Evolutionary conservation across 2,113 vertebrate genomes (phyloP).

Genomic region (Cricetomys ansorgei): DNA sequence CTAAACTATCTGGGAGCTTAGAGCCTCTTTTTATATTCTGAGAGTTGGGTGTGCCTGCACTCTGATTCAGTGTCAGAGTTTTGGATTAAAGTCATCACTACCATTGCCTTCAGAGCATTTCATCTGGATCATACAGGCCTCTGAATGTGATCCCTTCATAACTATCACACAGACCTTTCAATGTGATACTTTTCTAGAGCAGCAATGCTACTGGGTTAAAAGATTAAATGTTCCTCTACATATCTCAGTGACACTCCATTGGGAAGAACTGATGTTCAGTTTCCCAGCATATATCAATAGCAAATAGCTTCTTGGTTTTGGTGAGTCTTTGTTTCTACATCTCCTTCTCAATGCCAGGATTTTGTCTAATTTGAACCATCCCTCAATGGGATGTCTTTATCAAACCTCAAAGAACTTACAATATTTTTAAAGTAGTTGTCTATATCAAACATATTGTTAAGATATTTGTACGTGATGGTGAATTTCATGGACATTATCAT

Average conservation of each 20-base stretch:
- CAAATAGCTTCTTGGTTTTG: not conserved
- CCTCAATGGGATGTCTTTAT: not conserved
- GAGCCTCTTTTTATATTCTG: too few relatives aligned
- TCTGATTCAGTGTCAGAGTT: too few relatives aligned
- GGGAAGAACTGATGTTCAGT: not conserved
- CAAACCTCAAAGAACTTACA: not conserved
- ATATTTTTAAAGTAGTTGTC: not conserved
- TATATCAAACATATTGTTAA: not conserved
- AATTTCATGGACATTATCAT: not conserved
- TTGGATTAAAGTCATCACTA: too few relatives aligned
- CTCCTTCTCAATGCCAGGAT: not conserved
- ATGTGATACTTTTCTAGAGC: too few relatives aligned
- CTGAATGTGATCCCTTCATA: too few relatives aligned
- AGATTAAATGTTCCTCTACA: too few relatives aligned
- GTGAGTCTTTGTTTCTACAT: not conserved
- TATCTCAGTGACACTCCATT: not conserved
- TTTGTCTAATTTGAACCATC: not conserved
- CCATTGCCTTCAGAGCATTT: too few relatives aligned
- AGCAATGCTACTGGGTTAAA: too few relatives aligned
- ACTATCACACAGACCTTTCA: too few relatives aligned
- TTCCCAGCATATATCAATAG: not conserved
- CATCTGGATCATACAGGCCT: too few relatives aligned
- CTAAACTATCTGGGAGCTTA: too few relatives aligned
- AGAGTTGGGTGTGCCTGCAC: too few relatives aligned
- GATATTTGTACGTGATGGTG: not conserved